Conservation (phyloP, 1,140 invertebrate species). For the Procambarus clarkii region DNA sequence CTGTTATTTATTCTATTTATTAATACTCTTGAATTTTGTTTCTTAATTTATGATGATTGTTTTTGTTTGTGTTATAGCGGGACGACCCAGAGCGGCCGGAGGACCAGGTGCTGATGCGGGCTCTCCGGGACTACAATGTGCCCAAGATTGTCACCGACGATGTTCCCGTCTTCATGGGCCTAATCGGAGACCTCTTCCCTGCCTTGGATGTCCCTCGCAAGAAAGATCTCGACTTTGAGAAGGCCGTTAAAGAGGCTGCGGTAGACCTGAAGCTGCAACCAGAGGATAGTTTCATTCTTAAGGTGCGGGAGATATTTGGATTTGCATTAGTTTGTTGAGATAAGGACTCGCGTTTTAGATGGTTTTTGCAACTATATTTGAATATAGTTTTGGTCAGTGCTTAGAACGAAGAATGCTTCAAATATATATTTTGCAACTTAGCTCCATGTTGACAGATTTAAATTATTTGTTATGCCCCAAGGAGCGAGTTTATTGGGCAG, state of each 20-base stretch:
- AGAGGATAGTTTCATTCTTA: slow-evolving; percentile 96
- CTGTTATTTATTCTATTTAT: no score
- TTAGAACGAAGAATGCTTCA: no score
- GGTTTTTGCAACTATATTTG: no score
- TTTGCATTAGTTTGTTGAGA: no score
- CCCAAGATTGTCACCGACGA: slow-evolving; percentile 97
- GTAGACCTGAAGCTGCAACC: slow-evolving; percentile 92
- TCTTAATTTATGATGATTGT: not conserved
- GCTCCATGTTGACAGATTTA: no score
- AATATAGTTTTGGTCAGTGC: no score
- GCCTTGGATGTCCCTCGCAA: slow-evolving; percentile 96
- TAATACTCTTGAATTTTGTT: no score
- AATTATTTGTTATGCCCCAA: no score
- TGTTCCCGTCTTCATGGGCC: slow-evolving; percentile 96
- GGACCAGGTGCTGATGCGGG: slow-evolving; percentile 98
- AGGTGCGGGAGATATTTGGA: slow-evolving; percentile 77
- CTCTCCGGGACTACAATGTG: slow-evolving; percentile 96
- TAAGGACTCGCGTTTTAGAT: no score
- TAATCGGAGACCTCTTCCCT: slow-evolving; percentile 96
- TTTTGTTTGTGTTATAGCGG: slow-evolving; percentile 77
- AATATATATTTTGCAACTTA: no score
- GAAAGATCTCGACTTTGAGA: slow-evolving; percentile 94
- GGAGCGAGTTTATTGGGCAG: no score
- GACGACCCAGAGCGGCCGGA: slow-evolving; percentile 94
- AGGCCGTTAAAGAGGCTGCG: slow-evolving; percentile 93